Conservation (phyloP, 2,797 vertebrate genomes). For the Strix occidentalis region DNA sequence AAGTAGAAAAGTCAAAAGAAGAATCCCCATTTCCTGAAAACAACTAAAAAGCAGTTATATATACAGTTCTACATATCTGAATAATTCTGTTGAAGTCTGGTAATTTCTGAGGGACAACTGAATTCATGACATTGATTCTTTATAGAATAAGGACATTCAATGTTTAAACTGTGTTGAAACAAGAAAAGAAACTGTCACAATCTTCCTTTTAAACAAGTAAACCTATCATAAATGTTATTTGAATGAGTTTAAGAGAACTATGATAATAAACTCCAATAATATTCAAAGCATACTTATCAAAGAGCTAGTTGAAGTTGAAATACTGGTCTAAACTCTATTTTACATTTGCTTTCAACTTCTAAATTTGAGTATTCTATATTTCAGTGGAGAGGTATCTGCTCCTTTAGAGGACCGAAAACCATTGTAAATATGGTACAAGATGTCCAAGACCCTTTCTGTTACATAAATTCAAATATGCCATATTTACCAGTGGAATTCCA, state of each 20-base stretch:
- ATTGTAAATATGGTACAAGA: not conserved
- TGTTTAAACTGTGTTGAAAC: not conserved
- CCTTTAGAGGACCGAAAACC: not conserved
- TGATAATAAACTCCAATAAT: not conserved
- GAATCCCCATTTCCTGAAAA: not conserved
- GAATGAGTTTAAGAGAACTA: not conserved
- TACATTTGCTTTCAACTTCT: too few relatives aligned
- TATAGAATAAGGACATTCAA: not conserved
- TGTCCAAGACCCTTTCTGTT: not conserved
- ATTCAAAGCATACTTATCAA: not conserved
- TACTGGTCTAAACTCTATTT: not conserved
- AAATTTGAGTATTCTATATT: not conserved
- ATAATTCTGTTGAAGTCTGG: not conserved
- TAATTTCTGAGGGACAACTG: not conserved
- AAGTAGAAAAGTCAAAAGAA: not conserved
- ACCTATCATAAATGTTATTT: not conserved
- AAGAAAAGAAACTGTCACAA: not conserved
- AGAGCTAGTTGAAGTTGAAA: not conserved
- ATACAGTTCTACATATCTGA: not conserved
- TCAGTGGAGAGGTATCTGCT: not conserved
- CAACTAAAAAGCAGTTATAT: not conserved
- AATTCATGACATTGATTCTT: not conserved
- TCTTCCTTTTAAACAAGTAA: not conserved
- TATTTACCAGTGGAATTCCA: not conserved
- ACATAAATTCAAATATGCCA: not conserved